A percentile compares a stretch with the other conserved stretches of the same genome.
These are phyloP conservation scores for Saguinus imperator DNA, from an alignment of 2,113 vertebrate genomes.

Conservation along the genomic window DNA sequence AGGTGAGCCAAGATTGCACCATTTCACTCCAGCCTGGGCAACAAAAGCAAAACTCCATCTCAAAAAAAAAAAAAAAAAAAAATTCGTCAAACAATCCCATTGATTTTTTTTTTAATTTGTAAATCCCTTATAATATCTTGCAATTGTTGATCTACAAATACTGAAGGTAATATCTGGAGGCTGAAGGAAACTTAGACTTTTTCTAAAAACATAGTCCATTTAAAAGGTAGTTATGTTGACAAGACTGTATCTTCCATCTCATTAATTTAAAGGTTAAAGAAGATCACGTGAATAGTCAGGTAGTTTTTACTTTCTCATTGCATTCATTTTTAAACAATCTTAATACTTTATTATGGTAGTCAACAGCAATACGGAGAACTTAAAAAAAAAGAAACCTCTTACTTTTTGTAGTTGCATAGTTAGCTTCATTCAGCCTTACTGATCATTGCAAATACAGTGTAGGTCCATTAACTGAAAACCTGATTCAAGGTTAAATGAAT, in stretches of 20 bases:
- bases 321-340: constrained; percentile 30
- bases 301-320: constrained; percentile 19
- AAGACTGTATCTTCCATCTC: neutral
- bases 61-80: neutral
- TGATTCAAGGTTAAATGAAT: constrained; percentile 70
- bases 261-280: neutral
- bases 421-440: constrained; percentile 72
- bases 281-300: neutral
- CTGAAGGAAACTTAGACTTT: neutral
- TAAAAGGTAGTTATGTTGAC: neutral
- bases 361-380: constrained; percentile 61
- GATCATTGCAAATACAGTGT: constrained; percentile 77
- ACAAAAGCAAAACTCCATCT: too few relatives aligned
- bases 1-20: too few relatives aligned
- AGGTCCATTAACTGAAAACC: constrained; percentile 79
- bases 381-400: constrained; percentile 12
- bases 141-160: neutral
- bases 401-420: constrained; percentile 76
- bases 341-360: constrained; percentile 39
- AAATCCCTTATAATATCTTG: neutral
- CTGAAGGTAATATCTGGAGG: neutral
- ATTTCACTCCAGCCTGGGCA: too few relatives aligned
- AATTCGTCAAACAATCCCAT: neutral
- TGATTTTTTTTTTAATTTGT: neutral
- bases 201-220: neutral